Evolutionary conservation across 2,113 vertebrate species (phyloP).

Genomic region (Heterotis niloticus): DNA sequence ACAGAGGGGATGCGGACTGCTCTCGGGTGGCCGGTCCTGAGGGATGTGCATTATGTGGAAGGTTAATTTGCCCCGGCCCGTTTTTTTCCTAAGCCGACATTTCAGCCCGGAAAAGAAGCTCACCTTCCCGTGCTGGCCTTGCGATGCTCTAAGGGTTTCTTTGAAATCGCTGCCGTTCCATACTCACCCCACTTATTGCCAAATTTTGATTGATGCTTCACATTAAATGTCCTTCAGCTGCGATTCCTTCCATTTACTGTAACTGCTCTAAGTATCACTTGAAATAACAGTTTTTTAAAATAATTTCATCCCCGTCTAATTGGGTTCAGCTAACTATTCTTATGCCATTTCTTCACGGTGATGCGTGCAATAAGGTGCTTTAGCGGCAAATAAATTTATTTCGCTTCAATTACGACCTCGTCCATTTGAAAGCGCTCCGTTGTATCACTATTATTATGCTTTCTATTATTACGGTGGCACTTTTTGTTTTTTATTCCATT

Average conservation of each 20-base stretch:
- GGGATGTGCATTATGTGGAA: too few relatives aligned
- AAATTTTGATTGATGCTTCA: not conserved
- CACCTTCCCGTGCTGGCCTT: too few relatives aligned
- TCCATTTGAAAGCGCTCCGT: not conserved
- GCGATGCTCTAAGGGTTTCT: not conserved
- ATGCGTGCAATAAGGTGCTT: not conserved
- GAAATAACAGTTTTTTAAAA: not conserved
- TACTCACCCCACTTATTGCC: not conserved
- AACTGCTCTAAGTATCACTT: not conserved
- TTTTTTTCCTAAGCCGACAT: too few relatives aligned
- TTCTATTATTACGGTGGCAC: not conserved
- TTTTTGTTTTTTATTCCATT: not conserved
- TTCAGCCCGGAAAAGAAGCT: too few relatives aligned
- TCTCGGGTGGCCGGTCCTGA: too few relatives aligned
- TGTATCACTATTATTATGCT: not conserved
- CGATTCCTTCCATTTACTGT: not conserved
- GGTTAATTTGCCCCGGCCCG: too few relatives aligned
- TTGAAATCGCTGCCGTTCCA: not conserved
- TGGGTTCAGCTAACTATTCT: too few relatives aligned
- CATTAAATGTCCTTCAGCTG: not conserved
- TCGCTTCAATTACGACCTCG: not conserved
- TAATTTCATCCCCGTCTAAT: too few relatives aligned
- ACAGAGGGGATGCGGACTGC: too few relatives aligned
- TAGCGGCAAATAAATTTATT: not conserved
- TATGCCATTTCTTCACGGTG: not conserved